These are phyloP conservation scores for Rhingia rostrata DNA, from an alignment of 2,888 invertebrate genomes.

Conservation along the genomic window DNA sequence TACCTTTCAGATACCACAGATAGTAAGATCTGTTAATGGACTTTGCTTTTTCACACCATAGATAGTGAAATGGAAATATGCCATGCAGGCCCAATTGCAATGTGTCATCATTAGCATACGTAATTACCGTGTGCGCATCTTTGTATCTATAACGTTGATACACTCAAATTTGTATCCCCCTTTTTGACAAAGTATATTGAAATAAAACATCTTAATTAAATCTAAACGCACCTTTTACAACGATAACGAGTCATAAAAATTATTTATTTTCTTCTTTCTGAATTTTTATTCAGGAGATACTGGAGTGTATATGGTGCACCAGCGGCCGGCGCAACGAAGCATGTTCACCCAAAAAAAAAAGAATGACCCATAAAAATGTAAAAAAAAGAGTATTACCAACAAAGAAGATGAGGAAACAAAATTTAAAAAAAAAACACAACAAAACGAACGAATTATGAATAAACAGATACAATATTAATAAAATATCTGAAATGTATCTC, in stretches of 20 bases:
- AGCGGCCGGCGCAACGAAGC: conserved; percentile 53
- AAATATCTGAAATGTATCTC: conserved; percentile 68
- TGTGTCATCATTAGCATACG: conserved; percentile 73
- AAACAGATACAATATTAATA: conserved; percentile 71
- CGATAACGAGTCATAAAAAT: conserved; percentile 72
- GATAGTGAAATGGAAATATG: conserved; percentile 8
- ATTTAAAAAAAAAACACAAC: conserved; percentile 23
- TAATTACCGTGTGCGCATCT: conserved; percentile 62
- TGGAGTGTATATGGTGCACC: conserved; percentile 24
- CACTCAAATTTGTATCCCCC: conserved; percentile 35
- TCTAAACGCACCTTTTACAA: conserved; percentile 75
- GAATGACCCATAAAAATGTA: conserved; percentile 72
- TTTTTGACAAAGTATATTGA: conserved; percentile 35
- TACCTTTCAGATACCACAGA: conserved; percentile 46
- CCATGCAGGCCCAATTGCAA: conserved; percentile 57
- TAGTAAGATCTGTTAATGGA: conserved; percentile 59
- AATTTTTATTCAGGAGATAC: conserved; percentile 32
- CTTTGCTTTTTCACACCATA: conserved; percentile 58
- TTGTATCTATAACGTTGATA: conserved; percentile 61
- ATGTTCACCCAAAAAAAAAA: conserved; percentile 70
- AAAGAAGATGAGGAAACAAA: conserved; percentile 43
- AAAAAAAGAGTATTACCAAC: conserved; percentile 38
- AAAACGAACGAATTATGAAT: conserved; percentile 56
- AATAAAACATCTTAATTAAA: conserved; percentile 71
- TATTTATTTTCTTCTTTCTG: conserved; percentile 58